Evolutionary conservation across 64 coral and sea anemone species (phyloP).

Genomic region (Pocillopora verrucosa): DNA sequence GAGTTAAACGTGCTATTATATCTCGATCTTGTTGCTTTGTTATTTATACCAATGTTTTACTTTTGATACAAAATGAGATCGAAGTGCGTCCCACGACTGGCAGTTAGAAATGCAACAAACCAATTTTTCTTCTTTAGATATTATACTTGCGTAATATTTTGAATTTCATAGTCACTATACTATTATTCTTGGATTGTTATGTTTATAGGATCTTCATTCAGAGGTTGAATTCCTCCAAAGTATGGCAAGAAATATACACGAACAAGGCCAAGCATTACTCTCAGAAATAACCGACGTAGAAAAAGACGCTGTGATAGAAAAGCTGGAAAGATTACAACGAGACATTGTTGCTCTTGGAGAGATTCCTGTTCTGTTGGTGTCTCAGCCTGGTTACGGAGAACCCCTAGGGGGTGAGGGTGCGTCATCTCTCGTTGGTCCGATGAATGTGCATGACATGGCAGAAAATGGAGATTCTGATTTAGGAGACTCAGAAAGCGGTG

Average conservation of each 20-base stretch:
- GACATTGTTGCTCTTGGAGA: slow-evolving; percentile 44
- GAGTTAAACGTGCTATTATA: too few relatives aligned
- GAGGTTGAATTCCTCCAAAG: slow-evolving; percentile 73
- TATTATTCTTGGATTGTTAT: not conserved
- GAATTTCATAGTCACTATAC: too few relatives aligned
- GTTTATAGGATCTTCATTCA: slow-evolving; percentile 56
- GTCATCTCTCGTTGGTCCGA: not conserved
- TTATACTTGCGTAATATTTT: not conserved
- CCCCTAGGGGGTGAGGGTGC: not conserved
- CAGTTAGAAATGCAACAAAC: too few relatives aligned
- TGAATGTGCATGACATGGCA: not conserved
- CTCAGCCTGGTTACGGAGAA: not conserved
- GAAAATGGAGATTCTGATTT: slow-evolving; percentile 68
- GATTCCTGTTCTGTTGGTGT: not conserved
- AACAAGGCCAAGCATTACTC: slow-evolving; percentile 18
- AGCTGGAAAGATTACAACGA: slow-evolving; percentile 48
- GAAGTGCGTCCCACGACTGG: too few relatives aligned
- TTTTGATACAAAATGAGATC: too few relatives aligned
- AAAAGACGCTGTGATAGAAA: slow-evolving; percentile 41
- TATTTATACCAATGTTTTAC: too few relatives aligned
- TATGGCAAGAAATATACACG: slow-evolving; percentile 48
- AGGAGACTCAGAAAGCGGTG: slow-evolving; percentile 84
- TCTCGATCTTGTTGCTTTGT: too few relatives aligned
- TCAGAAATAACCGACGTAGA: slow-evolving; percentile 47
- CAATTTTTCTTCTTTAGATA: too few relatives aligned